phyloP scores from a whole-genome alignment of 1,140 invertebrate species.

The Solenopsis invicta region DNA sequence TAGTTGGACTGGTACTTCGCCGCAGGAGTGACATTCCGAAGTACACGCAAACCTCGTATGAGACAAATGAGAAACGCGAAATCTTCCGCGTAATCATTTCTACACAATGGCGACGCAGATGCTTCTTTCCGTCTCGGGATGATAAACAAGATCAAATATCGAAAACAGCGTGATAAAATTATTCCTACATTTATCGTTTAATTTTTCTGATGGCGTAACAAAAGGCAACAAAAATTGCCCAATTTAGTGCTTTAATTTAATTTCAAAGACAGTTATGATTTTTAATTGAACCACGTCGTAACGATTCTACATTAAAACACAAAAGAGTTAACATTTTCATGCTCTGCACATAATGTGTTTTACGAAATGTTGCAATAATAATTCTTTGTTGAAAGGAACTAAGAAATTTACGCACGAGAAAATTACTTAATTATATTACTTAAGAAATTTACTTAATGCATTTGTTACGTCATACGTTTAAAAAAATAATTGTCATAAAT shows the following conservation, averaged over 20 bases:
- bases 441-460: neutral
- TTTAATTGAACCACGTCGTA: neutral
- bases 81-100: conserved; percentile 73
- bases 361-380: neutral
- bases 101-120: conserved; percentile 67
- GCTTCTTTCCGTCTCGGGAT: conserved; percentile 9
- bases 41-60: conserved; percentile 29
- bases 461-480: neutral
- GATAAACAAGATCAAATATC: conserved; percentile 8
- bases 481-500: neutral
- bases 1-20: conserved; percentile 34
- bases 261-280: neutral
- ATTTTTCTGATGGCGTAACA: neutral
- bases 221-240: neutral
- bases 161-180: neutral
- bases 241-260: neutral
- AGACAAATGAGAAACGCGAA: conserved; percentile 44
- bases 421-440: neutral
- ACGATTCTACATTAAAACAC: neutral
- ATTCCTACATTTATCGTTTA: neutral
- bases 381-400: neutral
- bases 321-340: neutral
- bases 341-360: neutral
- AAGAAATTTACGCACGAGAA: neutral
- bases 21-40: conserved; percentile 58